Conservation (phyloP, 2,888 invertebrate genomes). For the Nemotelus pantherinus region DNA sequence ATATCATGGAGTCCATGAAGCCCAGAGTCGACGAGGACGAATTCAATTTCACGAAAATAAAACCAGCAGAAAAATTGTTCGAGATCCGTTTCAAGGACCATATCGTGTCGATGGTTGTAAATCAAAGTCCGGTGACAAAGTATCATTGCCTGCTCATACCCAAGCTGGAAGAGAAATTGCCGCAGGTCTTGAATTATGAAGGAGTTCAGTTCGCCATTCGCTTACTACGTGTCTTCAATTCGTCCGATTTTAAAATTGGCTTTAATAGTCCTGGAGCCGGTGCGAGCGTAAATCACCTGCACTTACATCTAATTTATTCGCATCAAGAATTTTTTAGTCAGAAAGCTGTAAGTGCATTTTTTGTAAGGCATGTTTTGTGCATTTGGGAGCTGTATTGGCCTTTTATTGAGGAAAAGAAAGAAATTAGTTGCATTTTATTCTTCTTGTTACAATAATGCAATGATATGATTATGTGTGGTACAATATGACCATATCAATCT, state of each 20-base stretch:
- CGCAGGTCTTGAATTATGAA: slow-evolving; percentile 73
- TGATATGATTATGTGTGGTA: no score
- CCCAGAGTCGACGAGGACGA: slow-evolving; percentile 75
- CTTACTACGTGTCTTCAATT: slow-evolving; percentile 67
- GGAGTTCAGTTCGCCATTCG: slow-evolving; percentile 70
- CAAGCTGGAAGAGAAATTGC: slow-evolving; percentile 68
- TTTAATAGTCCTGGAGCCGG: slow-evolving; percentile 80
- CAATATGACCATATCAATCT: no score
- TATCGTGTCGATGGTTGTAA: slow-evolving; percentile 67
- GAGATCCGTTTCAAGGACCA: slow-evolving; percentile 63
- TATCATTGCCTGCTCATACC: slow-evolving; percentile 83
- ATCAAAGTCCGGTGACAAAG: slow-evolving; percentile 80
- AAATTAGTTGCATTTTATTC: no score
- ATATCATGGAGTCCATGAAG: slow-evolving; percentile 62
- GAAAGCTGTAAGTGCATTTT: slow-evolving; percentile 68
- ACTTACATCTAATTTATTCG: slow-evolving; percentile 81
- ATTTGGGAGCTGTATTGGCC: no score
- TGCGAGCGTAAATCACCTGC: slow-evolving; percentile 92
- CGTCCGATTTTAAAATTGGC: slow-evolving; percentile 73
- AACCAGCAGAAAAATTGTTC: slow-evolving; percentile 69
- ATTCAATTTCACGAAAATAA: slow-evolving; percentile 86
- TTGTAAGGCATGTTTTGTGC: no score
- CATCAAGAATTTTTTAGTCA: slow-evolving; percentile 71
- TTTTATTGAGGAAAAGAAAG: no score
- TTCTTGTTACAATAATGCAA: no score